Percentiles rank a stretch among this genome's conserved stretches.
phyloP scores from a whole-genome alignment of 2,888 invertebrate species.

The Julus scanicus region DNA sequence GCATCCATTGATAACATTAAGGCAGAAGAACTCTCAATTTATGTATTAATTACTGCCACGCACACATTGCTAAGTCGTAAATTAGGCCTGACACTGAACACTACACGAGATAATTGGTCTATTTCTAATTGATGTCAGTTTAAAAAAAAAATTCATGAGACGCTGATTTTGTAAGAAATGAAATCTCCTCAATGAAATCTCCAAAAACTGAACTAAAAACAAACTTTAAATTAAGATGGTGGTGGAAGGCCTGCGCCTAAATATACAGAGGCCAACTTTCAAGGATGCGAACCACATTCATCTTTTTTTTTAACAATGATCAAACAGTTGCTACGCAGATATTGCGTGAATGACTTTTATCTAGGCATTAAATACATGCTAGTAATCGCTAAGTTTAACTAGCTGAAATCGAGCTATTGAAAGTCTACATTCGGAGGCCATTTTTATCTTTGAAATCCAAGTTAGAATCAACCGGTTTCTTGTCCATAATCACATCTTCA shows the following conservation, averaged over 20 bases:
- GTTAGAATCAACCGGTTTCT: too few species aligned
- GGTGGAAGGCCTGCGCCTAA: not conserved
- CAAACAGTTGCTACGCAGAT: not conserved
- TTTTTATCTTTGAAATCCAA: too few species aligned
- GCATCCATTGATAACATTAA: not conserved
- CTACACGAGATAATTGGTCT: not conserved
- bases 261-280: not conserved
- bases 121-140: not conserved
- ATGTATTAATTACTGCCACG: slow-evolving; percentile 16
- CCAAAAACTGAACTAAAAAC: not conserved
- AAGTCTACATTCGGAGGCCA: too few species aligned
- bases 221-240: not conserved
- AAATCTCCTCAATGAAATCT: slow-evolving; percentile 33
- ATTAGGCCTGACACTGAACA: not conserved
- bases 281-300: not conserved
- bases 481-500: too few species aligned
- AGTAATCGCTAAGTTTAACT: not conserved
- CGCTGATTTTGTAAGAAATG: not conserved
- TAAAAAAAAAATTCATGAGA: not conserved
- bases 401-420: not conserved
- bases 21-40: not conserved
- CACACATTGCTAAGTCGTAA: slow-evolving; percentile 1
- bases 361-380: not conserved
- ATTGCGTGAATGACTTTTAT: not conserved
- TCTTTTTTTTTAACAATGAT: not conserved